Evolutionary conservation across 1,140 invertebrate species (phyloP).

Genomic region (Aethina tumida): DNA sequence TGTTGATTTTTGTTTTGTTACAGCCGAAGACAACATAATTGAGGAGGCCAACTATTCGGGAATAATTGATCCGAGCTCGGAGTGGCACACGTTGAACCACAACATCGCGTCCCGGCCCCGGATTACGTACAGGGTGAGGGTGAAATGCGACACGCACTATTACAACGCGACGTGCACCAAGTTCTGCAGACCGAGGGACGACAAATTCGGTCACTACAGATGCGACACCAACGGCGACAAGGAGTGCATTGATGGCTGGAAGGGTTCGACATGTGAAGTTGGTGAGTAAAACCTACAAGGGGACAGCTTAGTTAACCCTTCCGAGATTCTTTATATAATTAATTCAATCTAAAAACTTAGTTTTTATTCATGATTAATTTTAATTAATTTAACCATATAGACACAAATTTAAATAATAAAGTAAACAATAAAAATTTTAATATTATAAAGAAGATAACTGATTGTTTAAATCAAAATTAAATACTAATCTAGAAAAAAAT

Average conservation of each 20-base stretch:
- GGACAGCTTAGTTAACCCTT: no score
- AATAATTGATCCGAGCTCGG: conserved; percentile 75
- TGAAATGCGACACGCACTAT: conserved; percentile 84
- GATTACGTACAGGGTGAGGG: conserved; percentile 79
- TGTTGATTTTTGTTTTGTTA: conserved; percentile 31
- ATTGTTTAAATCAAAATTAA: no score
- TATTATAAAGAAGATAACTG: no score
- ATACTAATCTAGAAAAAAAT: no score
- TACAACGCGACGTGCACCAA: conserved; percentile 92
- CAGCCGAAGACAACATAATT: conserved; percentile 61
- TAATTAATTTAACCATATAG: no score
- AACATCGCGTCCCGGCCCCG: conserved; percentile 60
- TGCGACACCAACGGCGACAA: conserved; percentile 84
- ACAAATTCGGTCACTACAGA: conserved; percentile 89
- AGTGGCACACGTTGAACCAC: conserved; percentile 84
- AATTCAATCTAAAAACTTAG: no score
- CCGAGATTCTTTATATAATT: no score
- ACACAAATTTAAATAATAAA: no score
- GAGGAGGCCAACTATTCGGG: conserved; percentile 83
- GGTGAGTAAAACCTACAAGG: conserved; percentile 50
- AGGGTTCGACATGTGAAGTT: conserved; percentile 83
- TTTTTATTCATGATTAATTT: neutral
- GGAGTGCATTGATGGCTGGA: conserved; percentile 87
- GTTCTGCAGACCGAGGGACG: conserved; percentile 83
- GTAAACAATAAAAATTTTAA: no score